Evolutionary conservation across 2,113 vertebrate genomes (phyloP).

Genomic region (Motacilla tschutschensis): DNA sequence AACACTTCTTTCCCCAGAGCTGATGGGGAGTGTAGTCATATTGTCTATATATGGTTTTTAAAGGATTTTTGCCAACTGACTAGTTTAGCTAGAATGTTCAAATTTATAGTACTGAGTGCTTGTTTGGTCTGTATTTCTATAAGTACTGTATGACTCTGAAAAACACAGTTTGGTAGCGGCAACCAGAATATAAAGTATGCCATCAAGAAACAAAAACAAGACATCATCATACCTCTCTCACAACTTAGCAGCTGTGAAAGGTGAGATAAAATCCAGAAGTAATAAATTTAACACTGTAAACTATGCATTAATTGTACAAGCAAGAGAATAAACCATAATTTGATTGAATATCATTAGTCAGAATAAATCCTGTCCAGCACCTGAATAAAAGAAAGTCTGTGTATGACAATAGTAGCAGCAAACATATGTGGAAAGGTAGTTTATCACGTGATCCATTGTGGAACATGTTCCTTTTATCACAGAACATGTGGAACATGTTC

Average conservation of each 20-base stretch:
- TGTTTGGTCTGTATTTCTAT: neutral
- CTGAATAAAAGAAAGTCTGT: neutral
- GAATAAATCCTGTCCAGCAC: neutral
- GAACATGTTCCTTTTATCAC: neutral
- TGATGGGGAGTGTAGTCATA: neutral
- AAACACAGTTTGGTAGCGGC: neutral
- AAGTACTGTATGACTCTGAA: neutral
- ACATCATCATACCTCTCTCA: neutral
- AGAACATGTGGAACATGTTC: neutral
- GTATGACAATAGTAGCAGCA: neutral
- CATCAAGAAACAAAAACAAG: neutral
- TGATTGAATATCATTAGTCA: neutral
- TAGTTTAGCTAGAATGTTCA: neutral
- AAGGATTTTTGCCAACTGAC: neutral
- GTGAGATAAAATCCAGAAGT: neutral
- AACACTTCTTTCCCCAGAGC: neutral
- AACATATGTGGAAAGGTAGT: neutral
- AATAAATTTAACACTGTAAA: neutral
- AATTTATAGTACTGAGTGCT: neutral
- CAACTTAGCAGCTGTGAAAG: neutral
- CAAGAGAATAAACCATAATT: neutral
- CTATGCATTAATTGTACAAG: neutral
- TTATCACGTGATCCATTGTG: neutral
- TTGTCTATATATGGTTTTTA: neutral
- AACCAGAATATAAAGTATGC: neutral